Conservation (phyloP, 1,140 invertebrate genomes). For the Nilaparvata lugens region DNA sequence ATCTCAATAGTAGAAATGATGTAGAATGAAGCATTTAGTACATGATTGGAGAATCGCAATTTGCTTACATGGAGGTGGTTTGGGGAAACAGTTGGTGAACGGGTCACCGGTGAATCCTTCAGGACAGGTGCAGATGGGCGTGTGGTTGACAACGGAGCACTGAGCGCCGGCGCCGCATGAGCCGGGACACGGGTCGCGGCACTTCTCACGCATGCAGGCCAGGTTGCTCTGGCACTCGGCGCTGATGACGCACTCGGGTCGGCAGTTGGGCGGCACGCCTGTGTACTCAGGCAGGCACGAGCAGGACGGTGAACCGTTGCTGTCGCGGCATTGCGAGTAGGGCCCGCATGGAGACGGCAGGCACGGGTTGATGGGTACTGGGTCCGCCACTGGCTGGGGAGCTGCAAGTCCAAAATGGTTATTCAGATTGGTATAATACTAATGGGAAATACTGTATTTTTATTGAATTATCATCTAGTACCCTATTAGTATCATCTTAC, state of each 20-base stretch:
- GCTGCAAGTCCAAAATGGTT: conserved; percentile 28
- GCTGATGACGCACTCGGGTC: conserved; percentile 57
- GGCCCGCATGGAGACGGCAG: conserved; percentile 43
- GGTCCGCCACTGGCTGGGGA: conserved; percentile 23
- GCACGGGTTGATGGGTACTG: conserved; percentile 32
- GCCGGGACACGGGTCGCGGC: conserved; percentile 58
- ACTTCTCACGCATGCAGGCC: conserved; percentile 55
- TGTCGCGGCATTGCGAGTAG: conserved; percentile 42
- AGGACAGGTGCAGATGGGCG: conserved; percentile 46
- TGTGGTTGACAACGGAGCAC: conserved; percentile 44
- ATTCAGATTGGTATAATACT: no score
- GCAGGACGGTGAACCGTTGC: conserved; percentile 45
- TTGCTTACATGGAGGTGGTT: conserved; percentile 27
- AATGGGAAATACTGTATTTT: no score
- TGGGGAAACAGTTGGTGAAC: conserved; percentile 38
- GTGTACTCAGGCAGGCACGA: conserved; percentile 48
- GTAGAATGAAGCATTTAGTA: conserved; percentile 18
- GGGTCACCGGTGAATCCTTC: conserved; percentile 44
- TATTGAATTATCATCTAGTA: no score
- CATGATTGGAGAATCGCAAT: neutral
- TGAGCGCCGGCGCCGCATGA: conserved; percentile 49
- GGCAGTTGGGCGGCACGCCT: conserved; percentile 58
- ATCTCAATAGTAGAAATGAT: neutral
- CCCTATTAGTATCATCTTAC: no score
- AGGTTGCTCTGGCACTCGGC: conserved; percentile 49